Base-by-base conservation (phyloP, 2,797 vertebrate genomes). In the Sebastiscus albofasciatus region DNA sequence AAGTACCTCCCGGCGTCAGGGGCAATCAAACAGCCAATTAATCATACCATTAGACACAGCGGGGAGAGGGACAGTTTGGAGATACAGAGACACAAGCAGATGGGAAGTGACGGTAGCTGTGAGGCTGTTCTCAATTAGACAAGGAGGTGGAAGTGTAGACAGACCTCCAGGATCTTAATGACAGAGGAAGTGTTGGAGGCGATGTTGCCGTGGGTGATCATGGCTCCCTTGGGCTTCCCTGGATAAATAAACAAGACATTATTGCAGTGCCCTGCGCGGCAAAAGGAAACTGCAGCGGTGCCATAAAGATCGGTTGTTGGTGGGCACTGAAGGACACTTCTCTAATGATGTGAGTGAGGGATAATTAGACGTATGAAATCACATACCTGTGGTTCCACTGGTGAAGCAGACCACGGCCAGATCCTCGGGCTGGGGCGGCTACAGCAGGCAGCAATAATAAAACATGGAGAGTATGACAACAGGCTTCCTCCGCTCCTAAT, bases 191-290 rank as follows among this genome's bases (percentile, higher is more conserved):
- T 93, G 91, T 97, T 96, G 89, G 96, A 96, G 89, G 95, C 94
- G 88, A 97, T 97, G 94, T 97, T 97, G 91, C 96, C 96, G 88
- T 97, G 96, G 87, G 96, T 96, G 94, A 97, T 96, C 96, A 96
- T 96, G 91, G 96, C 96, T 95, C 96, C 96, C 92, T 97, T 96
- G 66, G 96, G 96, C 86, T 97, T 97, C 79, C 95, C 96, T 97
- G 87, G 83, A 90, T 93, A 94, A 95, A 95, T 93, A 95, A 95
- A 95, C 93, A 94, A 93, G 84, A 87, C 87, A 93, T 94, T 94
- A 95, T 79, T 85, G 91, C 89, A 83, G 84, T 69, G 88, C 73
- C 82, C 85, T 65, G 80, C 33, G 71, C 68, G 73, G 88, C 90
- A 85, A 62, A 59, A 86, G 58, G 83, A 94, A 95, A 92, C 94